A percentile compares a stretch with the other conserved stretches of the same genome.
Conservation (phyloP, 2,113 vertebrate genomes). For the Salvelinus sp. region DNA sequence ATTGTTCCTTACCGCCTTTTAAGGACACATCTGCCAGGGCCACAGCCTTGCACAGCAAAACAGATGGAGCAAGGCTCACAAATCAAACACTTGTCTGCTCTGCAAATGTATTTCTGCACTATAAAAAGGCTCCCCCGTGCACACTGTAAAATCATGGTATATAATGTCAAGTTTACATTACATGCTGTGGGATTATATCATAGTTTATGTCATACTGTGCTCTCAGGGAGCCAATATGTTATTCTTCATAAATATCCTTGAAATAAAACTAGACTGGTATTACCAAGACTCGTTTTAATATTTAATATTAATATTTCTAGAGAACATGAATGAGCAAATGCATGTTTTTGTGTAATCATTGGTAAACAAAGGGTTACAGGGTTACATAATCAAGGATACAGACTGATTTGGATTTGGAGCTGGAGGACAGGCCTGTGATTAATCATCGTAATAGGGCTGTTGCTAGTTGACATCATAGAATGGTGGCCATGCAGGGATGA, state of each 20-base stretch:
- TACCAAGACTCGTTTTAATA: too few species aligned
- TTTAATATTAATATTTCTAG: too few species aligned
- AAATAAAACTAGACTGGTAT: too few species aligned
- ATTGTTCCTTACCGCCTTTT: slow-evolving; percentile 77
- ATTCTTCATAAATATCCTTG: not conserved
- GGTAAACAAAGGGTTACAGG: too few species aligned
- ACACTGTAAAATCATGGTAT: slow-evolving; percentile 56
- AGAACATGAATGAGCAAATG: too few species aligned
- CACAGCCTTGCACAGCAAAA: slow-evolving; percentile 53
- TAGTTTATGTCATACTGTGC: slow-evolving; percentile 8
- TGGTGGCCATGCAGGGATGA: too few species aligned
- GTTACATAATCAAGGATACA: too few species aligned
- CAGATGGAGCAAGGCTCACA: slow-evolving; percentile 64
- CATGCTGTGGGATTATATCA: slow-evolving; percentile 9
- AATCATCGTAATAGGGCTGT: too few species aligned
- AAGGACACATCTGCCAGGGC: slow-evolving; percentile 74
- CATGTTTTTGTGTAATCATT: too few species aligned
- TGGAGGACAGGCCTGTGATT: too few species aligned
- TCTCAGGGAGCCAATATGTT: not conserved
- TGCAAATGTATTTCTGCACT: slow-evolving; percentile 50
- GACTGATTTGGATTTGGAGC: too few species aligned
- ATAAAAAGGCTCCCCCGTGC: slow-evolving; percentile 44
- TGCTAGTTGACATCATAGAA: too few species aligned
- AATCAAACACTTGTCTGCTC: slow-evolving; percentile 68
- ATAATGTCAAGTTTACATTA: slow-evolving; percentile 19